Evolutionary conservation across 1,140 invertebrate genomes (phyloP).

Genomic region (Orussus abietinus): DNA sequence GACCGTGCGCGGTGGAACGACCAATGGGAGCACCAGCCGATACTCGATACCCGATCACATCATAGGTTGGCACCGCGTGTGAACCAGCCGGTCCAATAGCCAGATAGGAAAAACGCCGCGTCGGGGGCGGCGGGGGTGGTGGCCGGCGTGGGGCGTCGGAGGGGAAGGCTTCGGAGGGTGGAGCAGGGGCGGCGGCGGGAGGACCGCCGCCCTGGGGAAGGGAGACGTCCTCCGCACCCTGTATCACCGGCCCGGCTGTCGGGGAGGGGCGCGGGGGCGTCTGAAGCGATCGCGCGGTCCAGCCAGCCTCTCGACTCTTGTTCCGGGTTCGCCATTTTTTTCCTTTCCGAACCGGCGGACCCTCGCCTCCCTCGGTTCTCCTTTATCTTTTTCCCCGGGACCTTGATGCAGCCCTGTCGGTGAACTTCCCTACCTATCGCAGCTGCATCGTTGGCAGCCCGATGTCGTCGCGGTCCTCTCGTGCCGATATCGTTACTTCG

Average conservation of each 20-base stretch:
- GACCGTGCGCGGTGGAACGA: slow-evolving; percentile 45
- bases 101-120: slow-evolving; percentile 44
- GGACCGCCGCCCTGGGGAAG: slow-evolving; percentile 19
- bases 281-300: slow-evolving; percentile 29
- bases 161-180: slow-evolving; percentile 18
- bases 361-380: slow-evolving; percentile 8
- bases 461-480: no score
- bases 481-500: no score
- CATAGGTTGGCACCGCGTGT: slow-evolving; percentile 46
- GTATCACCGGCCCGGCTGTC: slow-evolving; percentile 12
- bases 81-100: slow-evolving; percentile 47
- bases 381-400: slow-evolving; percentile 11
- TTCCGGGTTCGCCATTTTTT: slow-evolving; percentile 35
- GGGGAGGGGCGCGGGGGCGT: slow-evolving; percentile 24
- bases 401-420: no score
- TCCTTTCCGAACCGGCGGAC: slow-evolving; percentile 2
- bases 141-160: slow-evolving; percentile 18
- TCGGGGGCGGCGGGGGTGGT: slow-evolving; percentile 26
- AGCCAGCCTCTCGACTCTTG: slow-evolving; percentile 22
- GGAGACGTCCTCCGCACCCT: slow-evolving; percentile 13
- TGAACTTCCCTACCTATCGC: no score
- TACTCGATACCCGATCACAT: slow-evolving; percentile 55
- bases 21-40: slow-evolving; percentile 52
- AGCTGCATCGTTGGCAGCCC: no score
- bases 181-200: slow-evolving; percentile 17